phyloP scores from a whole-genome alignment of 1,140 invertebrate species.

The Nasonia longicornis region DNA sequence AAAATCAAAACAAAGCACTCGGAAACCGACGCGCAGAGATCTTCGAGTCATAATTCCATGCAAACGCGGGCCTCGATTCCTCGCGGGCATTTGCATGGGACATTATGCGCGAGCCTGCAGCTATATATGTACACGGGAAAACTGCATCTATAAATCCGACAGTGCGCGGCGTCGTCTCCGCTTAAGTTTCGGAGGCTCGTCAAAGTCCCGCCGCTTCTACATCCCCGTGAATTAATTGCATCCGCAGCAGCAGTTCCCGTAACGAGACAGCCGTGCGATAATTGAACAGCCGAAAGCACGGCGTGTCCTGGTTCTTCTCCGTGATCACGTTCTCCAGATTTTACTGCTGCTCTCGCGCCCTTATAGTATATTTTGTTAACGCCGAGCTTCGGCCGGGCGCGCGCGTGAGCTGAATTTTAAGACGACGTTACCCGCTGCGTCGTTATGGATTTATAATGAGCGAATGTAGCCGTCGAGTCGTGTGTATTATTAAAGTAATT shows the following conservation, averaged over 20 bases:
- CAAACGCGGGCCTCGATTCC: slow-evolving; percentile 4
- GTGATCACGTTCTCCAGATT: neutral
- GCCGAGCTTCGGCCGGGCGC: neutral
- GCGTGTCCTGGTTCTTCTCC: neutral
- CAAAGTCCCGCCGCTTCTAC: neutral
- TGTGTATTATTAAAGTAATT: neutral
- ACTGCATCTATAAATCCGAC: slow-evolving; percentile 4
- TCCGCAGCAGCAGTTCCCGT: slow-evolving; percentile 1
- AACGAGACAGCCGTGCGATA: slow-evolving; percentile 28
- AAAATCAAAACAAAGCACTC: too few species aligned
- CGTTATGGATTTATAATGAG: slow-evolving; percentile 1
- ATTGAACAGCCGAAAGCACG: slow-evolving; percentile 19
- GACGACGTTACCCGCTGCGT: neutral
- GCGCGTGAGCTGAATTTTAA: neutral
- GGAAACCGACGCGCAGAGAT: too few species aligned
- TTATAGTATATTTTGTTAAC: neutral
- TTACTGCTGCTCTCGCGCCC: neutral
- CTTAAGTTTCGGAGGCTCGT: slow-evolving; percentile 3
- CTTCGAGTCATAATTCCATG: neutral
- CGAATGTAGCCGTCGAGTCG: neutral
- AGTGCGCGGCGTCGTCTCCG: neutral
- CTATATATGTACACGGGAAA: neutral
- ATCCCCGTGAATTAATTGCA: slow-evolving; percentile 30
- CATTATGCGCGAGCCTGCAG: slow-evolving; percentile 7
- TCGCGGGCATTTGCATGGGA: slow-evolving; percentile 20